Percentiles rank a stretch among this genome's conserved stretches.
phyloP scores from a whole-genome alignment of 1,140 invertebrate species.

The Aplysia californica region DNA sequence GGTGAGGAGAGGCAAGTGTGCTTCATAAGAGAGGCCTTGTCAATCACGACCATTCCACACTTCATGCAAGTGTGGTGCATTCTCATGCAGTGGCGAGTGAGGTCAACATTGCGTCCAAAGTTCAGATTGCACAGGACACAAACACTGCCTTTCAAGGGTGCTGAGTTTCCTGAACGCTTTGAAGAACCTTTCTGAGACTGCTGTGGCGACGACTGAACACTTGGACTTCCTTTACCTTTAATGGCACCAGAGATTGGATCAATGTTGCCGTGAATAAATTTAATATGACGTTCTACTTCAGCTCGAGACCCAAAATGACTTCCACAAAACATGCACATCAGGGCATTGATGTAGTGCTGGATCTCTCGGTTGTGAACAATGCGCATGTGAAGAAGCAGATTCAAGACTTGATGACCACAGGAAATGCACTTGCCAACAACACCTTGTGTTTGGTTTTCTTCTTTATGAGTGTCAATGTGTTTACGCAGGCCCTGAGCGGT shows the following conservation, averaged over 20 bases:
- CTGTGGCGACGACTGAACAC: neutral
- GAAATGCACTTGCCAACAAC: slow-evolving; percentile 47
- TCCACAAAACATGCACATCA: slow-evolving; percentile 61
- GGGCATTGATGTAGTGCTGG: slow-evolving; percentile 41
- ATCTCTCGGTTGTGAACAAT: slow-evolving; percentile 49
- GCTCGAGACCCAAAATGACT: slow-evolving; percentile 39
- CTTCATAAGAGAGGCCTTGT: slow-evolving; percentile 41
- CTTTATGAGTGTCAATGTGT: slow-evolving; percentile 44
- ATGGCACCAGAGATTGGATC: slow-evolving; percentile 23
- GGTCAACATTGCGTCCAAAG: slow-evolving; percentile 57
- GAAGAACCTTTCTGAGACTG: neutral
- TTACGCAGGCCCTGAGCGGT: slow-evolving; percentile 62
- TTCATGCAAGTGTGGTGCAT: slow-evolving; percentile 58
- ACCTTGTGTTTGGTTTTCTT: slow-evolving; percentile 22
- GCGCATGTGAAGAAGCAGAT: slow-evolving; percentile 52
- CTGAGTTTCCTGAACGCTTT: slow-evolving; percentile 1
- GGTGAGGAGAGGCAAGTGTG: slow-evolving; percentile 51
- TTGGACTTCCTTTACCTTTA: neutral
- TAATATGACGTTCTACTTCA: slow-evolving; percentile 55
- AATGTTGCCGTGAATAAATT: slow-evolving; percentile 47
- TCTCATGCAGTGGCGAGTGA: slow-evolving; percentile 59
- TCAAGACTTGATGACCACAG: slow-evolving; percentile 44
- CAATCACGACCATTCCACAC: slow-evolving; percentile 60
- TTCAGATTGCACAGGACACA: slow-evolving; percentile 60
- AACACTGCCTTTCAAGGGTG: slow-evolving; percentile 47